phyloP scores from a whole-genome alignment of 2,113 vertebrate genomes.

The Tapirus terrestris region DNA sequence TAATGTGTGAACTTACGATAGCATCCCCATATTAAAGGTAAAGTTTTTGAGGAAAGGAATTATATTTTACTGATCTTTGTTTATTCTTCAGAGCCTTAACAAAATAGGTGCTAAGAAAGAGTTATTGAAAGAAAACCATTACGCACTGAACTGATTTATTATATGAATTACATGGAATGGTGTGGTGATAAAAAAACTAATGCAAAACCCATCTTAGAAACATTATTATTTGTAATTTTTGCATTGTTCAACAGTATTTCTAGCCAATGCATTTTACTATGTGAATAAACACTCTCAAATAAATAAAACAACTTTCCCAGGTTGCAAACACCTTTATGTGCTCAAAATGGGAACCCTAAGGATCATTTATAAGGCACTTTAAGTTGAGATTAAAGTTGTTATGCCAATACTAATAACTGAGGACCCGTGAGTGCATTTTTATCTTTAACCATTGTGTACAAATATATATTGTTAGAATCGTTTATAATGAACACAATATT shows the following conservation, averaged over 20 bases:
- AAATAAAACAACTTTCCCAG: not conserved
- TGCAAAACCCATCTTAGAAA: not conserved
- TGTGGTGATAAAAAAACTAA: not conserved
- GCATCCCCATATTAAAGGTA: not conserved
- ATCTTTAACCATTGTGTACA: not conserved
- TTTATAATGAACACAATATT: not conserved
- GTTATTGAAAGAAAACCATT: not conserved
- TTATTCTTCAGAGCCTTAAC: not conserved
- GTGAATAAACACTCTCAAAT: not conserved
- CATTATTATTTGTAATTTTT: slow-evolving; percentile 12
- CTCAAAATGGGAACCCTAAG: not conserved
- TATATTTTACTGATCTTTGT: slow-evolving; percentile 15
- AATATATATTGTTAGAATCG: not conserved
- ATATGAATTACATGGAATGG: not conserved
- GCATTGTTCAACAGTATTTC: not conserved
- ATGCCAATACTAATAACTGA: not conserved
- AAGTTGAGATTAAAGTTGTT: not conserved
- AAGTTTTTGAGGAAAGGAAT: not conserved
- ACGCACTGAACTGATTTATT: not conserved
- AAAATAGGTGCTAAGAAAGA: not conserved
- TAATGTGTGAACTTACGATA: not conserved
- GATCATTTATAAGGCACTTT: not conserved
- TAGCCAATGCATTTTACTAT: not conserved
- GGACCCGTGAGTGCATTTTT: not conserved
- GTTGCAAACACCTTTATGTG: not conserved